Evolutionary conservation across 1,140 invertebrate genomes (phyloP).

Genomic region (Ceratoteleas bidentatus): DNA sequence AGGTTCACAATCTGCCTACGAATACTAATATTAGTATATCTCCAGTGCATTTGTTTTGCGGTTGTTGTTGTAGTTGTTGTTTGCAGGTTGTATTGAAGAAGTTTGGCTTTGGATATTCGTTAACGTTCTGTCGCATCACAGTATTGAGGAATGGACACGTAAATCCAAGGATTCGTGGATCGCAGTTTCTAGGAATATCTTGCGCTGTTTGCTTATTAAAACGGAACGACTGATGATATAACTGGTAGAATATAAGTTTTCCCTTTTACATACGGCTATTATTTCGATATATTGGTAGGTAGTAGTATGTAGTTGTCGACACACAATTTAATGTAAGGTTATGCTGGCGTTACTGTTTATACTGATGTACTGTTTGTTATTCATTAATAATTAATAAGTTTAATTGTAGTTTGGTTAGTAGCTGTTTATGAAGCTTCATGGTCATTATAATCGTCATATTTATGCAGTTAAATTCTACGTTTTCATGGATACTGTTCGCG

Average conservation of each 20-base stretch:
- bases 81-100: conserved; percentile 52
- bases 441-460: conserved; percentile 77
- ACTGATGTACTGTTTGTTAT: conserved; percentile 82
- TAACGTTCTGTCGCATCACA: conserved; percentile 65
- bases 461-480: conserved; percentile 81
- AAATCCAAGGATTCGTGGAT: conserved; percentile 61
- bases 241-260: conserved; percentile 82
- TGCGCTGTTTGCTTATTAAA: conserved; percentile 81
- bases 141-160: conserved; percentile 65
- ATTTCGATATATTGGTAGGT: conserved; percentile 82
- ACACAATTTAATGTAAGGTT: conserved; percentile 81
- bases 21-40: conserved; percentile 79
- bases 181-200: conserved; percentile 74
- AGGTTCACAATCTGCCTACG: conserved; percentile 81
- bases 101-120: conserved; percentile 55
- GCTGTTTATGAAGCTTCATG: conserved; percentile 80
- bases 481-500: conserved; percentile 72
- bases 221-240: conserved; percentile 81
- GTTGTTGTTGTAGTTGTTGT: conserved; percentile 60
- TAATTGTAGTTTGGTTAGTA: conserved; percentile 82
- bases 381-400: conserved; percentile 82
- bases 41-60: conserved; percentile 68
- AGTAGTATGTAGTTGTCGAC: conserved; percentile 83
- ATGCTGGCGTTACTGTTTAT: conserved; percentile 81
- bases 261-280: conserved; percentile 82